Evolutionary conservation across 2,113 vertebrate genomes (phyloP), one percentile per base, ranked within the genome.

Genomic region (Gambusia affinis): DNA sequence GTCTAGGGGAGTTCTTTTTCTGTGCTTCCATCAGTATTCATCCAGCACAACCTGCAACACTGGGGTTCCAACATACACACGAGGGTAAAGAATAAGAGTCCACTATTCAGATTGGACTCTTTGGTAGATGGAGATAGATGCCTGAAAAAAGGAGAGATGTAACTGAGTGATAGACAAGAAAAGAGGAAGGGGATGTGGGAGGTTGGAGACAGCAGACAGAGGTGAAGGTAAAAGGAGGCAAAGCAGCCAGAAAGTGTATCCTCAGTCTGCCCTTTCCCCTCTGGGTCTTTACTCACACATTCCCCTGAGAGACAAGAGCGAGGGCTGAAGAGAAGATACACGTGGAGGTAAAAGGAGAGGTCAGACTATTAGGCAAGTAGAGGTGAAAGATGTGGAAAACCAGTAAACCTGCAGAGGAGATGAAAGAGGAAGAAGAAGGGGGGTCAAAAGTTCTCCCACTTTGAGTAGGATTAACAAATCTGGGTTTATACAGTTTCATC

Each of bases 201-300:
- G 42, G 19, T 19, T 44, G 28, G 60, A 24, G 28, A 74, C n/a
- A 79, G 72, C 51, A 22, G 17, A 81, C 73, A 68, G 31, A 69
- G 82, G 70, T 88, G 70, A 85, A 90, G 90, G 89, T 88, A 87
- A 91, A 83, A 84, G 37, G 76, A 80, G 65, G 73, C 75, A 73
- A 85, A 84, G 79, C 80, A 68, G 69, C 60, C 27, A 17, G 31
- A 64, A 72, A 78, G 67, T 70, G 51, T 65, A 78, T 64, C 66
- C 70, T 63, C 12, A 79, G 29, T 76, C 72, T 74, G 60, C 67
- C 77, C 82, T 73, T 67, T 35, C 78, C 51, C 76, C 72, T 78
- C 63, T 29, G 44, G 81, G 67, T 80, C 72, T 79, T 85, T 71
- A 39, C 42, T 74, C 72, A 61, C 71, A 28, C 12, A 10, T 30